Percentiles rank a stretch among this genome's conserved stretches.
phyloP scores from a whole-genome alignment of 1,140 invertebrate species.

The Steinernema feltiae region DNA sequence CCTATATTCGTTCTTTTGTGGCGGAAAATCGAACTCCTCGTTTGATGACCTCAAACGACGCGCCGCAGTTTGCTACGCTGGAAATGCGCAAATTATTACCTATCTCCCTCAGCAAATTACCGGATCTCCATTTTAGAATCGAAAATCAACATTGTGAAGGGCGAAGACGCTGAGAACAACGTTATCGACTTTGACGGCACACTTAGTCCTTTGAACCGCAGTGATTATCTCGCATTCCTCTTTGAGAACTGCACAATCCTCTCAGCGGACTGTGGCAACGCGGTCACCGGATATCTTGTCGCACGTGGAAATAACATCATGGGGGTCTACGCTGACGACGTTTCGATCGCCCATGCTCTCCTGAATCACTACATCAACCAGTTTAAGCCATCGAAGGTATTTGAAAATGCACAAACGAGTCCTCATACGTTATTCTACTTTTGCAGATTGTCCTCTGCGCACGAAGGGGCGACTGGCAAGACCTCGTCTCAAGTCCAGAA shows the following conservation, averaged over 20 bases:
- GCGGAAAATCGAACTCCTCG: background rate
- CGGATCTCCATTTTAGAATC: background rate
- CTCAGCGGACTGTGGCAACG: background rate
- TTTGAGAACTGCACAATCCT: conserved; percentile 12
- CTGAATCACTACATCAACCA: conserved; percentile 25
- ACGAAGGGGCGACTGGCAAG: conserved; percentile 28
- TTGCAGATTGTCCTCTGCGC: conserved; percentile 29
- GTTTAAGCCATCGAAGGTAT: conserved; percentile 22
- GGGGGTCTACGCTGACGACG: conserved; percentile 30
- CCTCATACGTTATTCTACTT: too few relatives aligned
- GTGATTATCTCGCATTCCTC: conserved; percentile 27
- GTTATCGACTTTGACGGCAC: conserved; percentile 29
- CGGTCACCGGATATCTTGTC: background rate
- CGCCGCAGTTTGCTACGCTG: background rate
- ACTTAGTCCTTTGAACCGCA: conserved; percentile 27
- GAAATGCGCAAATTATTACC: conserved; percentile 8
- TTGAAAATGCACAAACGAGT: too few relatives aligned
- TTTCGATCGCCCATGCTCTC: conserved; percentile 34
- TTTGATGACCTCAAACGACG: background rate
- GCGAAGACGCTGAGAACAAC: conserved; percentile 16
- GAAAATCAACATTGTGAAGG: background rate
- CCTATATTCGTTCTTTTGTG: background rate
- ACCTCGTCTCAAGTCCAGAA: background rate
- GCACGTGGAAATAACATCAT: conserved; percentile 10
- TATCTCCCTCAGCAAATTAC: background rate